A percentile compares a stretch with the other conserved stretches of the same genome.
Evolutionary conservation across 2,797 vertebrate species (phyloP).

Genomic region (Chelon auratus): DNA sequence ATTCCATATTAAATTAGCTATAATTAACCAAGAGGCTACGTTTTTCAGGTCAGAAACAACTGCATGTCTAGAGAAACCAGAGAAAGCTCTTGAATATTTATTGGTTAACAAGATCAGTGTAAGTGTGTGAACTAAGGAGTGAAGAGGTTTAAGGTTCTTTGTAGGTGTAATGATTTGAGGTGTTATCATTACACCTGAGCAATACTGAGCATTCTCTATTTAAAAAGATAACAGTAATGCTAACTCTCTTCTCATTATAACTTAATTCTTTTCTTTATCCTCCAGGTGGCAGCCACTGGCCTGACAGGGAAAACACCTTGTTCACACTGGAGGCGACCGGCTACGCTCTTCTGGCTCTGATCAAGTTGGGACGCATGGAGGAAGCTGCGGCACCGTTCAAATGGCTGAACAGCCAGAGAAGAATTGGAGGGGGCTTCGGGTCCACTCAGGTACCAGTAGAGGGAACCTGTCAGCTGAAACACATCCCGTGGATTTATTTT

Average conservation of each 20-base stretch:
- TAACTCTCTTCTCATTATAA: background rate
- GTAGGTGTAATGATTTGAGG: background rate
- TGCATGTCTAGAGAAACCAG: too few relatives aligned
- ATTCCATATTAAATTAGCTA: too few relatives aligned
- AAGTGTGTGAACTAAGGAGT: background rate
- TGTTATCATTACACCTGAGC: too few relatives aligned
- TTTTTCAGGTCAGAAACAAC: too few relatives aligned
- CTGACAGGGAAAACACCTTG: constrained; percentile 66
- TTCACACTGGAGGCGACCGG: constrained; percentile 84
- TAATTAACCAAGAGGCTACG: too few relatives aligned
- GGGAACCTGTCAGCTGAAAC: background rate
- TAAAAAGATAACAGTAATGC: background rate
- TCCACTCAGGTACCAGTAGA: constrained; percentile 81
- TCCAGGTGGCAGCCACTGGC: constrained; percentile 78
- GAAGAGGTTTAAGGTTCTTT: background rate
- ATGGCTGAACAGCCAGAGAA: constrained; percentile 81
- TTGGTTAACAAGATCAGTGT: background rate
- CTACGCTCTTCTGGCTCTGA: constrained; percentile 82
- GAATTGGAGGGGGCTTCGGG: constrained; percentile 78
- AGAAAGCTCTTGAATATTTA: background rate
- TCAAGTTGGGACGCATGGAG: constrained; percentile 70
- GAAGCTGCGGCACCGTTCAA: constrained; percentile 72
- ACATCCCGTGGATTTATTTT: background rate
- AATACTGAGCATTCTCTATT: background rate
- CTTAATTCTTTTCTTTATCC: background rate